A percentile compares a stretch with the other conserved stretches of the same genome.
phyloP scores from a whole-genome alignment of 2,113 vertebrate genomes.

The Puntigrus tetrazona region DNA sequence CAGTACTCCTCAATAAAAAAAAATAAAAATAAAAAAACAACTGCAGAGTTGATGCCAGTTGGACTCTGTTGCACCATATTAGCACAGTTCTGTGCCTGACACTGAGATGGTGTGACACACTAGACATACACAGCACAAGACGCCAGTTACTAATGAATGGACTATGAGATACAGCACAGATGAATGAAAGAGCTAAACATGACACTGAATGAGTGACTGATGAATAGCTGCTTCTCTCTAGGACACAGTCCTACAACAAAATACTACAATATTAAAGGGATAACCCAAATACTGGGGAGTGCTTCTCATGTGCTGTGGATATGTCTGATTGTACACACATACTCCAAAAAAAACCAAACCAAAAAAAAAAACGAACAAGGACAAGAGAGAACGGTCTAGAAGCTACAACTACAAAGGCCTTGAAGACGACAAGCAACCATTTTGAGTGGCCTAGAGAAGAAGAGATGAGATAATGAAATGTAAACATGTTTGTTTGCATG shows the following conservation, averaged over 20 bases:
- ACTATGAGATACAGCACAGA: slow-evolving; percentile 42
- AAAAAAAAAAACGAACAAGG: background rate
- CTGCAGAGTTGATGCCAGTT: background rate
- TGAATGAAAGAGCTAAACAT: slow-evolving; percentile 1
- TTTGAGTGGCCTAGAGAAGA: slow-evolving; percentile 21
- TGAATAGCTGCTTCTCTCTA: slow-evolving; percentile 55
- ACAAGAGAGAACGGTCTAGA: background rate
- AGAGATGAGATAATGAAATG: slow-evolving; percentile 7
- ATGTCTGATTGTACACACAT: background rate
- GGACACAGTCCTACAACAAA: background rate
- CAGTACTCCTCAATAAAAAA: background rate
- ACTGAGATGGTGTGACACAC: slow-evolving; percentile 42
- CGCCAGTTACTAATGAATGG: slow-evolving; percentile 54
- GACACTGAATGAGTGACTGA: slow-evolving; percentile 38
- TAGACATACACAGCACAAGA: slow-evolving; percentile 46
- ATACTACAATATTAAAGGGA: slow-evolving; percentile 29
- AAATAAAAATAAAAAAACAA: background rate
- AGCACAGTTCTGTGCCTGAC: slow-evolving; percentile 51
- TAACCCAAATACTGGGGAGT: slow-evolving; percentile 14
- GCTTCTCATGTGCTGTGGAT: background rate
- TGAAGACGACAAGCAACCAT: background rate
- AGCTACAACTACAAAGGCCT: background rate
- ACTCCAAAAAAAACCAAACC: background rate
- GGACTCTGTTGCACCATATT: slow-evolving; percentile 14
- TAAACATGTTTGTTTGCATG: slow-evolving; percentile 29